These are phyloP conservation scores for Hirundichthys speculiger DNA, from an alignment of 2,113 vertebrate genomes.

Conservation along the genomic window DNA sequence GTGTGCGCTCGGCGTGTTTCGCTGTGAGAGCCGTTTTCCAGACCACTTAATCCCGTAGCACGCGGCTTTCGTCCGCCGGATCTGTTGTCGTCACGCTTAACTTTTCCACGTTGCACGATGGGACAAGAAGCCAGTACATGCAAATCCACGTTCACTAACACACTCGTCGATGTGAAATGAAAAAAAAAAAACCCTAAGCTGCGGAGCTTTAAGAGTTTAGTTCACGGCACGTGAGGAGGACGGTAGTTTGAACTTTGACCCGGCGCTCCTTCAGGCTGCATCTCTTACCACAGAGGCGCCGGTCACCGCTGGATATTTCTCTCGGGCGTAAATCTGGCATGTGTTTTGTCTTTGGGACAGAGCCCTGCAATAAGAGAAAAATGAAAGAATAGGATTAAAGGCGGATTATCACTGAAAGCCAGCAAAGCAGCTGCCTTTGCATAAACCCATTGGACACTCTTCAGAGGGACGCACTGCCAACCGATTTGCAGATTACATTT, in stretches of 20 bases:
- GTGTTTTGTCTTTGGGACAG: slow-evolving; percentile 25
- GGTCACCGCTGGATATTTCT: slow-evolving; percentile 11
- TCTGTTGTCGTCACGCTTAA: too few relatives aligned
- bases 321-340: slow-evolving; percentile 34
- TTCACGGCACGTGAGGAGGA: slow-evolving; percentile 55
- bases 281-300: neutral
- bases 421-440: slow-evolving; percentile 53
- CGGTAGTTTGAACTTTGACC: slow-evolving; percentile 33
- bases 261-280: slow-evolving; percentile 3
- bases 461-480: slow-evolving; percentile 28
- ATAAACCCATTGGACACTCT: slow-evolving; percentile 39
- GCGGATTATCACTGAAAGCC: slow-evolving; percentile 67
- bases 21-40: too few relatives aligned
- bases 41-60: too few relatives aligned
- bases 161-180: slow-evolving; percentile 54
- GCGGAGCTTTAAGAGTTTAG: slow-evolving; percentile 41
- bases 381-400: slow-evolving; percentile 70
- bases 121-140: too few relatives aligned
- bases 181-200: slow-evolving; percentile 48
- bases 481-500: slow-evolving; percentile 51
- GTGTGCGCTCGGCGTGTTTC: too few relatives aligned
- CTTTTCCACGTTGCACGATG: too few relatives aligned
- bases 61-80: too few relatives aligned
- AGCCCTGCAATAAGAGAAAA: slow-evolving; percentile 47
- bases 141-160: too few relatives aligned